Evolutionary conservation across 2,888 invertebrate genomes (phyloP), one percentile per base, ranked within the genome.

Genomic region (Agrochola circellaris): DNA sequence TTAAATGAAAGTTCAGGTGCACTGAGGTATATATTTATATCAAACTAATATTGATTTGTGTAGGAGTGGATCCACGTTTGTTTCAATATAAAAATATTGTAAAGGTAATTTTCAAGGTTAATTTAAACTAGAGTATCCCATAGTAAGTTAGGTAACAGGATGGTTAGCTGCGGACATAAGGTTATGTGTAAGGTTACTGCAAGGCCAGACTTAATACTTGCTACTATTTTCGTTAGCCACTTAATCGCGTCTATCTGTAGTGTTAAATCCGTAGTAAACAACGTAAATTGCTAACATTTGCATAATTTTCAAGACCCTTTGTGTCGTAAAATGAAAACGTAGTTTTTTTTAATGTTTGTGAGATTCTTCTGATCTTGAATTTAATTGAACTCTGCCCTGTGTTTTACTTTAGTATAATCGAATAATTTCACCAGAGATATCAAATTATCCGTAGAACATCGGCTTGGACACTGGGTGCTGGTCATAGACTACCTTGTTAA

Each of bases 161-260:
- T 66, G 73, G 75, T 82, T 86, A 85, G 83, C 84, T 89, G 70
- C 84, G 75, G 75, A 77, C 78, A 74, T 85, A 85, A 91, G 87
- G 89, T 83, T 84, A 81, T 73, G 61, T 75, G 56, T 87, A 72
- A 89, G 86, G 86, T 82, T 79, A 79, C 23, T 30, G 66, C 89
- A 88, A 91, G 90, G 90, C 79, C 87, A 73, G 69, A 65, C 58
- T 78, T 72, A 81, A 64, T 68, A 72, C 75, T 77, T 38, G 51
- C 68, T 70, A 26, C 68, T 75, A 58, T 80, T 81, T 81, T 81
- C 74, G 61, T 81, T 73, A 26, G 42, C 51, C 51, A 67, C 30
- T 86, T 79, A 67, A 79, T 71, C 77, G 48, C 54, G 20, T 60
- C 26, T 77, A 67, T 77, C 68, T 83, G 17, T 51, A 38, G 62